These are phyloP conservation scores for Bombylius discolor DNA, from an alignment of 2,888 invertebrate genomes.

Conservation along the genomic window DNA sequence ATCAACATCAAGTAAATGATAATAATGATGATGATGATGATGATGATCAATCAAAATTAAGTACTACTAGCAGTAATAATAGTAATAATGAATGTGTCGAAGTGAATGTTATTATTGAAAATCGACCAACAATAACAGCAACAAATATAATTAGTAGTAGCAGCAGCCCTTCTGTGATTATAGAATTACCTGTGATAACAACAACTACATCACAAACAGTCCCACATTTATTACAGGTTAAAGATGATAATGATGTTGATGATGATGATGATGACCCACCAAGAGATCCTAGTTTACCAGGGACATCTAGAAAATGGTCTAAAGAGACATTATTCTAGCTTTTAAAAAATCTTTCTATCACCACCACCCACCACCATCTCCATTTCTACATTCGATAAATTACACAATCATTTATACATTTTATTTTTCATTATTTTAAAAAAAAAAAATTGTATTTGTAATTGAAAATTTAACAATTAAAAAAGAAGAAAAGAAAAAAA, in stretches of 20 bases:
- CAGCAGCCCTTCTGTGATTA: slow-evolving; percentile 27
- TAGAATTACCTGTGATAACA: slow-evolving; percentile 34
- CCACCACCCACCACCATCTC: too few species aligned
- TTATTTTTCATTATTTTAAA: too few species aligned
- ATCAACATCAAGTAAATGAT: neutral
- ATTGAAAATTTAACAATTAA: too few species aligned
- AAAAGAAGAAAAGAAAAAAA: too few species aligned
- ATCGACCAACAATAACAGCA: slow-evolving; percentile 12
- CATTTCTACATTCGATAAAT: too few species aligned
- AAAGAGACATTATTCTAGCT: slow-evolving; percentile 68
- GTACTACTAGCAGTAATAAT: slow-evolving; percentile 6
- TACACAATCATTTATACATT: too few species aligned
- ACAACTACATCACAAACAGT: slow-evolving; percentile 25
- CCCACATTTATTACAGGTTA: slow-evolving; percentile 5
- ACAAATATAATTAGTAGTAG: slow-evolving; percentile 6
- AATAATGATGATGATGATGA: neutral
- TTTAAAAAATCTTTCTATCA: neutral
- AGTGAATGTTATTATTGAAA: slow-evolving; percentile 14
- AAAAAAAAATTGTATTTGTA: too few species aligned
- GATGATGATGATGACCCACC: slow-evolving; percentile 10
- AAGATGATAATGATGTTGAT: slow-evolving; percentile 8
- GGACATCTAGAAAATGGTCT: slow-evolving; percentile 44
- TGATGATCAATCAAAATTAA: slow-evolving; percentile 9
- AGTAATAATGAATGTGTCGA: slow-evolving; percentile 14
- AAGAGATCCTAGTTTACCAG: slow-evolving; percentile 33